Percentiles rank a stretch among this genome's conserved stretches.
Evolutionary conservation across 2,888 invertebrate species (phyloP).

Genomic region (Leistus spinibarbis): DNA sequence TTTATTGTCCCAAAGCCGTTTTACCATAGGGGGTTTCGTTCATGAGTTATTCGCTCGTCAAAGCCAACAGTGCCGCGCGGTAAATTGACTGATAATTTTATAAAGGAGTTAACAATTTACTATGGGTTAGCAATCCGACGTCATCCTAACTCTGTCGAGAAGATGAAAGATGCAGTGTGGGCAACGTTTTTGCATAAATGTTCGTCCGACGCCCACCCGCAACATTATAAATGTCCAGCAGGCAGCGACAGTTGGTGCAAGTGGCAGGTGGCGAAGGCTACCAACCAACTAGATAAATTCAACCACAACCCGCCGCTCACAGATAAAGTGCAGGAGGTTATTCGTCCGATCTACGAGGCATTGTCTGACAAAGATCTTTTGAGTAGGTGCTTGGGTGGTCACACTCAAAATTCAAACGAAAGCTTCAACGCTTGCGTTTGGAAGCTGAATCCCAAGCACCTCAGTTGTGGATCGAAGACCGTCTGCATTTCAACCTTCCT

Average conservation of each 20-base stretch:
- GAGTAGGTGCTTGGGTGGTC: constrained; percentile 10
- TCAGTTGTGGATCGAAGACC: neutral
- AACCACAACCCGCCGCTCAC: too few species aligned
- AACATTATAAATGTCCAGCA: constrained; percentile 40
- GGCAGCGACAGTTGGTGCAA: constrained; percentile 41
- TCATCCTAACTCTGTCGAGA: too few species aligned
- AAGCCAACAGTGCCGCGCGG: too few species aligned
- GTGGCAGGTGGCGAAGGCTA: too few species aligned
- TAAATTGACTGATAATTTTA: neutral
- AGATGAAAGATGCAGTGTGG: too few species aligned
- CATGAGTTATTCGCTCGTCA: too few species aligned
- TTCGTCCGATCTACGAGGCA: constrained; percentile 16
- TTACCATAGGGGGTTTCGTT: too few species aligned
- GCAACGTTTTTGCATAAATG: too few species aligned
- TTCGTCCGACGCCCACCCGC: constrained; percentile 13
- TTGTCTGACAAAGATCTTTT: constrained; percentile 18
- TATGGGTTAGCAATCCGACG: neutral
- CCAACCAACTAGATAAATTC: too few species aligned
- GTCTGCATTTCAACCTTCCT: neutral
- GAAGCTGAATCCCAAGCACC: neutral
- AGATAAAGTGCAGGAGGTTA: neutral
- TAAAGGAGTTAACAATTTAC: neutral
- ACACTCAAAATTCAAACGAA: neutral
- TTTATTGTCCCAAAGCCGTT: too few species aligned
- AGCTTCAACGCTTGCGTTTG: neutral